Conservation (phyloP, 1,140 invertebrate species). For the Cheumatopsyche charites region DNA sequence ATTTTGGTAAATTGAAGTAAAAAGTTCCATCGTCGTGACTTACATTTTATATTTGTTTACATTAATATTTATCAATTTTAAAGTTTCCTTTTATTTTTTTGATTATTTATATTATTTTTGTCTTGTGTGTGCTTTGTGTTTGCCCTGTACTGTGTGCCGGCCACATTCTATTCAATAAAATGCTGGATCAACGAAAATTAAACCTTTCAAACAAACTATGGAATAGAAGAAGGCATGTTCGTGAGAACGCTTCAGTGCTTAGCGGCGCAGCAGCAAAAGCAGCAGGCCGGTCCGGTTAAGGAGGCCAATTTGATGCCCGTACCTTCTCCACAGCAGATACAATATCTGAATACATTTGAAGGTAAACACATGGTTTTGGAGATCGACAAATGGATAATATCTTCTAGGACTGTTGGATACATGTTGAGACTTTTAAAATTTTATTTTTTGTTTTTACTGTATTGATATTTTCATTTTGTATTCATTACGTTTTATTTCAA, state of each 20-base stretch:
- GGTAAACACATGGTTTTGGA: slow-evolving; percentile 57
- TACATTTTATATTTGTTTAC: too few species aligned
- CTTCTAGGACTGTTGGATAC: slow-evolving; percentile 20
- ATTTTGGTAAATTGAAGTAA: too few species aligned
- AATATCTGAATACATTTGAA: slow-evolving; percentile 94
- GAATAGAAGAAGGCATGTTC: slow-evolving; percentile 75
- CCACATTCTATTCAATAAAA: slow-evolving; percentile 34
- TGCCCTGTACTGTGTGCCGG: slow-evolving; percentile 52
- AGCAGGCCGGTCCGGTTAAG: slow-evolving; percentile 62
- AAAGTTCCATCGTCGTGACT: too few species aligned
- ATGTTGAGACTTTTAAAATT: background rate
- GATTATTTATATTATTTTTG: slow-evolving; percentile 53
- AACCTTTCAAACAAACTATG: background rate
- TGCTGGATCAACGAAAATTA: background rate
- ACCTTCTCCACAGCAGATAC: slow-evolving; percentile 94
- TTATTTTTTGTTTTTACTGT: background rate
- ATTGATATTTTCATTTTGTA: slow-evolving; percentile 8
- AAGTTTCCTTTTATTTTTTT: slow-evolving; percentile 27
- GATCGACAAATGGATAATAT: slow-evolving; percentile 13
- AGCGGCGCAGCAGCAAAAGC: slow-evolving; percentile 74
- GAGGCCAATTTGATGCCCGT: slow-evolving; percentile 94
- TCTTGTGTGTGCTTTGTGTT: slow-evolving; percentile 60
- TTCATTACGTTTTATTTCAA: background rate
- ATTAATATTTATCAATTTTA: background rate
- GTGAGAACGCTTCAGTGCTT: slow-evolving; percentile 79